Percentiles rank a stretch among this genome's conserved stretches.
phyloP scores from a whole-genome alignment of 35 echinoderm and acorn worm genomes.

The Ophioderma brevispina region DNA sequence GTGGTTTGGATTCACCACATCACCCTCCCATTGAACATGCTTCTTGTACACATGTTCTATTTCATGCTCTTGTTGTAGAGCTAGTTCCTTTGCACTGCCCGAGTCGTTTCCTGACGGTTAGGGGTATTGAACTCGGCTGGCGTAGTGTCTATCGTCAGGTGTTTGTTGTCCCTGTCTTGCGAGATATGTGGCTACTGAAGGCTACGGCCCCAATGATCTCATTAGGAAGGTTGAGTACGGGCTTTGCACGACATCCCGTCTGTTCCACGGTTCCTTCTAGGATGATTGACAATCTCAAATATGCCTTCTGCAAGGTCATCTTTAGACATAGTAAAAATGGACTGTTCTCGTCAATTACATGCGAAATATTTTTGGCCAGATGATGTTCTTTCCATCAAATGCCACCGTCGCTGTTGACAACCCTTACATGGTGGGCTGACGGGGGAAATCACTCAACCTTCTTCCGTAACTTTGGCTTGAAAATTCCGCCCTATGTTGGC shows the following conservation, averaged over 20 bases:
- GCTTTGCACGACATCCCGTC: conserved; percentile 79
- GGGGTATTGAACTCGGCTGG: conserved; percentile 87
- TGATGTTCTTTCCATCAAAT: conserved; percentile 66
- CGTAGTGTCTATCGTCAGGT: conserved; percentile 83
- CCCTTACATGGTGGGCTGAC: conserved; percentile 49
- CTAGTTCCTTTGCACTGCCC: conserved; percentile 77
- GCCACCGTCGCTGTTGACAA: conserved; percentile 38
- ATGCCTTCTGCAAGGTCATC: conserved; percentile 46
- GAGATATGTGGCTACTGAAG: conserved; percentile 87
- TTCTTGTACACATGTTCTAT: background rate
- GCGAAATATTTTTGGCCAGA: conserved; percentile 92
- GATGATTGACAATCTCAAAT: conserved; percentile 88
- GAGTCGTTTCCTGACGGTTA: conserved; percentile 49
- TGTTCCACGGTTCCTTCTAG: conserved; percentile 91
- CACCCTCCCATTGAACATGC: background rate
- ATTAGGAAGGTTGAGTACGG: conserved; percentile 84
- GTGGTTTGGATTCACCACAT: background rate
- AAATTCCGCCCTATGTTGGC: conserved; percentile 85
- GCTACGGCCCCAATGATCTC: conserved; percentile 90
- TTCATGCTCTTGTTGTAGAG: background rate
- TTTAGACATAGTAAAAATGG: conserved; percentile 72
- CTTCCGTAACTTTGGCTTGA: conserved; percentile 64
- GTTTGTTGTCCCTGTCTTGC: conserved; percentile 48
- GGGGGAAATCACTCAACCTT: conserved; percentile 92
- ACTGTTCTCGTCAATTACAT: conserved; percentile 83